phyloP scores from a whole-genome alignment of 2,797 vertebrate genomes.

The Pelodytes ibericus region DNA sequence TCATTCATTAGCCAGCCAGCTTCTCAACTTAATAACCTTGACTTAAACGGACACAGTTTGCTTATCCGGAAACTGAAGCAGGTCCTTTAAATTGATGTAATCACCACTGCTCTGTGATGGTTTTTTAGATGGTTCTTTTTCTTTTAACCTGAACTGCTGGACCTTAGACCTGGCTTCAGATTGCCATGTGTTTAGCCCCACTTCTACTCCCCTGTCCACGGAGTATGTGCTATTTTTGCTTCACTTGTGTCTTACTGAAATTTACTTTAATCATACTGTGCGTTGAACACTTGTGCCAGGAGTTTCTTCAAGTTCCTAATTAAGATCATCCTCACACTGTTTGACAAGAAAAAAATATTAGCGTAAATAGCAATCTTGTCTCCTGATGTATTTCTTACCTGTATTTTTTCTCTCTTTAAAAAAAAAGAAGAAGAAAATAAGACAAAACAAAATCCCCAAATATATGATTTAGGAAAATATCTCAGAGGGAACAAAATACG shows the following conservation, averaged over 20 bases:
- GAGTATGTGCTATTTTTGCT: background rate
- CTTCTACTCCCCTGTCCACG: background rate
- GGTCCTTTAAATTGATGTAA: no score
- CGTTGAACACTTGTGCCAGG: slow-evolving; percentile 6
- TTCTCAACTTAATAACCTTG: background rate
- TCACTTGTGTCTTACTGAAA: background rate
- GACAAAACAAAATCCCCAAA: no score
- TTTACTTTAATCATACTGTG: slow-evolving; percentile 21
- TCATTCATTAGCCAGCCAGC: background rate
- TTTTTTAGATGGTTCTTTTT: no score
- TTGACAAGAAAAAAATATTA: slow-evolving; percentile 22
- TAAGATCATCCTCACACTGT: slow-evolving; percentile 29
- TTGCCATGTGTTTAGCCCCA: no score
- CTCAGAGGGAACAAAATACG: no score
- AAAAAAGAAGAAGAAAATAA: background rate
- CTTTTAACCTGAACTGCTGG: no score
- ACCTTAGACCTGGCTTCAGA: no score
- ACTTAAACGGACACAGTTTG: background rate
- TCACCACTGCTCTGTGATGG: no score
- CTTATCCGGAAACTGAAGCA: no score
- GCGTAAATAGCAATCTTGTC: slow-evolving; percentile 19
- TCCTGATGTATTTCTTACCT: background rate
- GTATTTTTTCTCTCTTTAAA: background rate
- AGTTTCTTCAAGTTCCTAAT: slow-evolving; percentile 22
- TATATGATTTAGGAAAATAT: no score